These are phyloP conservation scores for Geodia barretti DNA, from an alignment of 37 sponge, comb jelly and placozoan species.

Conservation along the genomic window DNA sequence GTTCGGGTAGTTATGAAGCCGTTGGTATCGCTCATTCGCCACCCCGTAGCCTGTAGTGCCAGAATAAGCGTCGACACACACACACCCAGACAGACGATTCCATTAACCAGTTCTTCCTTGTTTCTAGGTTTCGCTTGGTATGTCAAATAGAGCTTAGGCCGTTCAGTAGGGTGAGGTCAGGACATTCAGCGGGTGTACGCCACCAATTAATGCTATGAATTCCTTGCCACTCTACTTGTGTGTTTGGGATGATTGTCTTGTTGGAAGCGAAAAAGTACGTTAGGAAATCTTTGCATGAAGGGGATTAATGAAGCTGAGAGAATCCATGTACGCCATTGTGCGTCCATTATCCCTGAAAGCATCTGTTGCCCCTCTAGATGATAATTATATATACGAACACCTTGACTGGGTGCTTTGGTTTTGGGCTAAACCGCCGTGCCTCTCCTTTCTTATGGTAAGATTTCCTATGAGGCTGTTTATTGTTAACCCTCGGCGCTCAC, in stretches of 20 bases:
- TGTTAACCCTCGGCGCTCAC: too few species aligned
- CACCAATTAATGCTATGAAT: conserved; percentile 38
- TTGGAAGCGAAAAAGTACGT: conserved; percentile 6
- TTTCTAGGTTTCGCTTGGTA: conserved; percentile 4
- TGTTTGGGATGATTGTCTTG: conserved; percentile 41
- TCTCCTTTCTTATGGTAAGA: neutral
- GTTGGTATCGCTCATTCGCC: too few species aligned
- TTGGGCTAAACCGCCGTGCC: neutral
- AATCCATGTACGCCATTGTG: neutral
- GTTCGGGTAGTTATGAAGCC: too few species aligned
- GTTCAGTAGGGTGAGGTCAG: conserved; percentile 39
- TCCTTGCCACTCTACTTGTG: conserved; percentile 12
- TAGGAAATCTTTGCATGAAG: neutral
- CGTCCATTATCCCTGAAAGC: conserved; percentile 17
- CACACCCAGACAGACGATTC: too few species aligned
- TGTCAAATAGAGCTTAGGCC: conserved; percentile 8
- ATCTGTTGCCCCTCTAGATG: conserved; percentile 5
- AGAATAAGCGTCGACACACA: too few species aligned
- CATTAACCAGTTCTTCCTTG: conserved; percentile 30
- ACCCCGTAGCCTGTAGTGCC: too few species aligned
- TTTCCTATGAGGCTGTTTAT: too few species aligned
- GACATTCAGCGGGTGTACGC: conserved; percentile 25
- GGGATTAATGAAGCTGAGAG: neutral
- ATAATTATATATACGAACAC: conserved; percentile 1
- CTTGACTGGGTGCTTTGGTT: neutral